A percentile compares a stretch with the other conserved stretches of the same genome.
Evolutionary conservation across 2,113 vertebrate species (phyloP).

Genomic region (Colinus virginianus): DNA sequence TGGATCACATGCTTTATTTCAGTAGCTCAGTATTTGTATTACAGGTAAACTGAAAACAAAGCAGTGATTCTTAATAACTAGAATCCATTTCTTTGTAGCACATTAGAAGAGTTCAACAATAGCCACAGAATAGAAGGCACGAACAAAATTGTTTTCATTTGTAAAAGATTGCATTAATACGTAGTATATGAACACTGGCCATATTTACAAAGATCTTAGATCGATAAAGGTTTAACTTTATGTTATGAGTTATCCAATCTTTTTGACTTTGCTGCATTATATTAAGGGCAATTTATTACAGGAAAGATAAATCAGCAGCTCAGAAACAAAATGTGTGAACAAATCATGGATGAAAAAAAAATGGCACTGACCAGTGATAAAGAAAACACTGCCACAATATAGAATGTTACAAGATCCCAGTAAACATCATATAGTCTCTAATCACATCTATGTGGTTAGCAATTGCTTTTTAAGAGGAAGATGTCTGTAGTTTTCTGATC

Average conservation of each 20-base stretch:
- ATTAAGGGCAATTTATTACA: not conserved
- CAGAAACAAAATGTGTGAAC: not conserved
- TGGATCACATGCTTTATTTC: not conserved
- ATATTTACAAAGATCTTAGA: no score
- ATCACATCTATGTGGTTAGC: no score
- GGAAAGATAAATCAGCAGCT: not conserved
- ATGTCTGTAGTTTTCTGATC: not conserved
- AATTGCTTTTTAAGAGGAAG: not conserved
- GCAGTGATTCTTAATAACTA: not conserved
- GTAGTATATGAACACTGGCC: no score
- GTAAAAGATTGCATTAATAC: not conserved
- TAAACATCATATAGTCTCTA: no score
- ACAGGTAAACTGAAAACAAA: not conserved
- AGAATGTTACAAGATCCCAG: not conserved
- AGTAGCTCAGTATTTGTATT: not conserved
- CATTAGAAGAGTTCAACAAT: not conserved
- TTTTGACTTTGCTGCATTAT: not conserved
- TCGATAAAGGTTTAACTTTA: not conserved
- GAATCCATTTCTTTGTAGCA: not conserved
- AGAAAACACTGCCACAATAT: not conserved
- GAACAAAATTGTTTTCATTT: not conserved
- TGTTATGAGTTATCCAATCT: not conserved
- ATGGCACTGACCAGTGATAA: no score
- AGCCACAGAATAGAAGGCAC: not conserved
- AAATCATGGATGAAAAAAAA: no score